These are phyloP conservation scores for Agrochola lota DNA, from an alignment of 2,888 invertebrate species.

Conservation along the genomic window DNA sequence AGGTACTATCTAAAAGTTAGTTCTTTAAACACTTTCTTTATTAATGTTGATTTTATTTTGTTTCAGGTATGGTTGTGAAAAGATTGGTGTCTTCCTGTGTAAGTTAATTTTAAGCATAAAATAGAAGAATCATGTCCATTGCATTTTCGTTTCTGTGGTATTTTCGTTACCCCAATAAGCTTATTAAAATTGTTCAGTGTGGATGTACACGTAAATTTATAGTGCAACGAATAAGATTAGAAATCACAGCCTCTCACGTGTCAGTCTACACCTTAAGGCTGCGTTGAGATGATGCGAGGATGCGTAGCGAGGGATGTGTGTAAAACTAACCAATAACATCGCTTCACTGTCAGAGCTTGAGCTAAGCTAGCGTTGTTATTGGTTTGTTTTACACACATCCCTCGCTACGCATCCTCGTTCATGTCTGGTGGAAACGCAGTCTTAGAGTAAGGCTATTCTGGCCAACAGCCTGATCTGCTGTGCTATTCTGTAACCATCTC, in stretches of 20 bases:
- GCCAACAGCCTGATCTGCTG: accelerated
- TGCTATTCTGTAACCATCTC: too few species aligned
- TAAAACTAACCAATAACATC: too few species aligned
- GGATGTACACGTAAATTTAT: background rate
- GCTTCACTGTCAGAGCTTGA: too few species aligned
- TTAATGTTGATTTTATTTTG: constrained; percentile 8
- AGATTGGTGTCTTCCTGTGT: background rate
- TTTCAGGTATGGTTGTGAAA: constrained; percentile 49
- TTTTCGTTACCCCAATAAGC: background rate
- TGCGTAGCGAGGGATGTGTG: too few species aligned
- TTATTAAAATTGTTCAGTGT: background rate
- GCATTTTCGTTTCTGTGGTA: too few species aligned
- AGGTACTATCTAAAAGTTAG: background rate
- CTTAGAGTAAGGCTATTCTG: too few species aligned
- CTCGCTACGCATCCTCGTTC: too few species aligned
- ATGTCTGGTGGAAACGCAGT: too few species aligned
- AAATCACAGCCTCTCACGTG: background rate
- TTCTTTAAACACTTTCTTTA: too few species aligned
- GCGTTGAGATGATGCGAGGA: too few species aligned
- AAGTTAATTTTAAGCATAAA: constrained; percentile 2
- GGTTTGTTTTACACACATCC: too few species aligned
- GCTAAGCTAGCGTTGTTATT: too few species aligned
- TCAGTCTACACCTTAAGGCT: background rate
- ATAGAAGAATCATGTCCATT: background rate
- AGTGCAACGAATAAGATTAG: background rate